These are phyloP conservation scores for Argyresthia goedartella DNA, from an alignment of 2,888 invertebrate species.

Conservation along the genomic window DNA sequence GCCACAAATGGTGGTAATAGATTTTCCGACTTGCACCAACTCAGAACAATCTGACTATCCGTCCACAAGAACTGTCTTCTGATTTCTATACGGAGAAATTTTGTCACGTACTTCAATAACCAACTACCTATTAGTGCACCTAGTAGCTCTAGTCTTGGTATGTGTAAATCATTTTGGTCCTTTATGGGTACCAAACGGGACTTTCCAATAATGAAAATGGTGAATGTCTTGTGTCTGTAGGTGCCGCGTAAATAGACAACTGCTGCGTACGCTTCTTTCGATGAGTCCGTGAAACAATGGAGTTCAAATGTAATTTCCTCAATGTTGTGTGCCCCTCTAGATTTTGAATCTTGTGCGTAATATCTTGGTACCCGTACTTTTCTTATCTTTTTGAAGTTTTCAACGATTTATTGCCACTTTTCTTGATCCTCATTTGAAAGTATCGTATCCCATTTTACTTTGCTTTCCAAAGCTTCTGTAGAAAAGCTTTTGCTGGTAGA, in stretches of 20 bases:
- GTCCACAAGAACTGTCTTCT: neutral
- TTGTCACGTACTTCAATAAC: too few relatives aligned
- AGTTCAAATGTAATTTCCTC: too few relatives aligned
- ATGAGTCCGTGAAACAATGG: constrained; percentile 10
- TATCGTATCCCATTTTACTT: neutral
- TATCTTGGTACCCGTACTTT: too few relatives aligned
- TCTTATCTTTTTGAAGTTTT: too few relatives aligned
- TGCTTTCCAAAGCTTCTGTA: neutral
- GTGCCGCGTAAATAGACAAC: too few relatives aligned
- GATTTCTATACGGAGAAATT: constrained; percentile 2
- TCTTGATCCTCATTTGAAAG: too few relatives aligned
- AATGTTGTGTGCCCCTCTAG: too few relatives aligned
- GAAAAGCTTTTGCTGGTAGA: neutral
- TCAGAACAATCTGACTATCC: constrained; percentile 5
- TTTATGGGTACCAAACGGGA: neutral
- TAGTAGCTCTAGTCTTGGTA: too few relatives aligned
- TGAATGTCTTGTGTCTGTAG: neutral
- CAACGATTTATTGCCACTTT: too few relatives aligned
- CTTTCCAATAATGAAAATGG: constrained; percentile 2
- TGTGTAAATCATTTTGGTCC: neutral
- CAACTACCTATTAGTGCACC: too few relatives aligned
- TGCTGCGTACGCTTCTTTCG: constrained; percentile 7
- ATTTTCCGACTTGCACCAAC: neutral
- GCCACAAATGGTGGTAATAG: neutral
- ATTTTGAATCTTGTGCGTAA: too few relatives aligned